These are phyloP conservation scores for Holothuria glaberrima DNA, from an alignment of 35 echinoderm and acorn worm species.

Conservation along the genomic window DNA sequence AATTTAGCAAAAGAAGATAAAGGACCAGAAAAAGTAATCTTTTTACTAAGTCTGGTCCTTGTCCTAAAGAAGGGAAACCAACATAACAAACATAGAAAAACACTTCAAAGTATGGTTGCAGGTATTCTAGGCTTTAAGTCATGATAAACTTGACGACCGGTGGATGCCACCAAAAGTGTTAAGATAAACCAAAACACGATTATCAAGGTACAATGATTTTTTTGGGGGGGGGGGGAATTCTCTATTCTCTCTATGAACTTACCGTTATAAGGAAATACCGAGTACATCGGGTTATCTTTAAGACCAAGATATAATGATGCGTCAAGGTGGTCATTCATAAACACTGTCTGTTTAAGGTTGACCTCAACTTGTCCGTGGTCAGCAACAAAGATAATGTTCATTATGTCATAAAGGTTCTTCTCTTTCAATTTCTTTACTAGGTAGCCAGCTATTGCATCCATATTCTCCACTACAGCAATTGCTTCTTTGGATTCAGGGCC, in stretches of 20 bases:
- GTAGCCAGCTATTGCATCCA: slow-evolving; percentile 21
- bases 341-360: slow-evolving; percentile 4
- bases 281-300: neutral
- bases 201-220: no score
- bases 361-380: slow-evolving; percentile 22
- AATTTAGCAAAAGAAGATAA: no score
- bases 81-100: no score
- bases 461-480: neutral
- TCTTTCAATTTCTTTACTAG: slow-evolving; percentile 12
- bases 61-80: no score
- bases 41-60: no score
- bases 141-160: no score
- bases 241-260: neutral
- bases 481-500: slow-evolving; percentile 39
- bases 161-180: no score
- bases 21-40: no score
- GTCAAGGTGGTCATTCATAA: slow-evolving; percentile 17
- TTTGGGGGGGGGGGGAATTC: no score
- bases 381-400: slow-evolving; percentile 16
- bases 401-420: neutral
- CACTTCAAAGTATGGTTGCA: no score
- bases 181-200: no score
- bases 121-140: no score
- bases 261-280: slow-evolving; percentile 24
- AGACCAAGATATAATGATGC: neutral